A percentile compares a stretch with the other conserved stretches of the same genome.
Conservation (phyloP, 2,888 invertebrate species). For the Stenodema calcarata region DNA sequence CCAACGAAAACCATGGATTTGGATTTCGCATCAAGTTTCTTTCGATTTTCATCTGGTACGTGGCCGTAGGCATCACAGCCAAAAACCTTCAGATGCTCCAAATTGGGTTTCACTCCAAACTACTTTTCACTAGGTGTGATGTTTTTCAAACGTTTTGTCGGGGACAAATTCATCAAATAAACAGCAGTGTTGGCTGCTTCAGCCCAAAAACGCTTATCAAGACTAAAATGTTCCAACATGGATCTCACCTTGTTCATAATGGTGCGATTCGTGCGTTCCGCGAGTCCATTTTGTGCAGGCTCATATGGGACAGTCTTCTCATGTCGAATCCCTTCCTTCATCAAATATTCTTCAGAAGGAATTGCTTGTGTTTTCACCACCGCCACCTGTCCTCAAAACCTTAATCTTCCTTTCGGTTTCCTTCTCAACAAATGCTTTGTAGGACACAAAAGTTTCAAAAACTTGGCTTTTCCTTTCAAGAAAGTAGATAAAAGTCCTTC, state of each 20-base stretch:
- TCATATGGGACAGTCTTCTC: slow-evolving; percentile 41
- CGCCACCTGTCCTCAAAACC: slow-evolving; percentile 16
- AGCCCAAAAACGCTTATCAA: slow-evolving; percentile 57
- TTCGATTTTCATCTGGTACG: neutral
- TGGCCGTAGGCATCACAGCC: slow-evolving; percentile 44
- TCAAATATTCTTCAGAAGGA: slow-evolving; percentile 53
- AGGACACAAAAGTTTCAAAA: neutral
- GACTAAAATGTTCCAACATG: slow-evolving; percentile 57
- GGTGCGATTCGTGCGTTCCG: slow-evolving; percentile 31
- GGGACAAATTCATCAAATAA: slow-evolving; percentile 59
- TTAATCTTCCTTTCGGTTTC: neutral
- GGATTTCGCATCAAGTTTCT: slow-evolving; percentile 13
- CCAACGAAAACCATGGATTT: neutral
- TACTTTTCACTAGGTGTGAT: slow-evolving; percentile 20
- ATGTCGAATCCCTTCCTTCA: slow-evolving; percentile 33
- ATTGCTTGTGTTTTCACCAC: slow-evolving; percentile 52
- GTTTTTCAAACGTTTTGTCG: slow-evolving; percentile 46
- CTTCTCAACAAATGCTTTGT: slow-evolving; percentile 28
- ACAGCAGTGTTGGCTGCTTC: no score
- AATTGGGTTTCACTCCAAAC: neutral
- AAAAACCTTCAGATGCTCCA: slow-evolving; percentile 48
- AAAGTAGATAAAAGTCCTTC: slow-evolving; percentile 36
- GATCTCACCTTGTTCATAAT: slow-evolving; percentile 57
- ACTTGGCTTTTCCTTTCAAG: slow-evolving; percentile 12
- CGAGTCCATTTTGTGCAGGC: no score